Base-by-base conservation (phyloP, 2,888 invertebrate species). In the Lordiphosa fenestrarum region DNA sequence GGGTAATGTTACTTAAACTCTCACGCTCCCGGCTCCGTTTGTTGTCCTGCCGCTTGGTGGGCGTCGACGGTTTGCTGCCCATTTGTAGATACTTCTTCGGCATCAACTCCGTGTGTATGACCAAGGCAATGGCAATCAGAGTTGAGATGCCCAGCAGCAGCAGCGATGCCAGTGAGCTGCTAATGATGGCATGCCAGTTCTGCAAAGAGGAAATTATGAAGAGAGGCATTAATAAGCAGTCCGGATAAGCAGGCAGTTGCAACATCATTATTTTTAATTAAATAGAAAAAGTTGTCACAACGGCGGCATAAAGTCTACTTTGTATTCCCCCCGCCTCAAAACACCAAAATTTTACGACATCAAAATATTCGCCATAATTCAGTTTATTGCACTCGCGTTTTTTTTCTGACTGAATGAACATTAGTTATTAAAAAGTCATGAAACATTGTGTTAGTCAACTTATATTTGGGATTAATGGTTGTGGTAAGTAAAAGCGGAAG, bases 101-200 rank as follows among this genome's bases (percentile, higher is more conserved):
- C 65, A 88, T 84, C 73, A 90, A 73, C 73, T 90, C 89, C 9
- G 89, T 86, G 77, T 90, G 89, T 53, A 90, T 86, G 39, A 89
- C 88, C 67, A 90, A 67, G 10, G 88, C 86, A 56, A 90, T 89
- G 33, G 89, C 90, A 74, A 90, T 88, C 73, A 90, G 92, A 36
- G 93, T 93, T 6, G 93, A 93, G 87, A 93, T 91, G 13, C 92
- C 92, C 59, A 93, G 89, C 53, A 93, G 89, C 42, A 93, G 89
- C 74, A 93, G 91, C 42, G 92, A 91, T 84, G 93, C 93, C 73
- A 94, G 88, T 54, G 91, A 90, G 71, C 92, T 92, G 74, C 92
- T 91, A 66, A 93, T 90, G 73, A 91, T 90, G 52, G 92, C 91
- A 76, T 91, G 92, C 71, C 91, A 91, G 74, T 90, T 90, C 93